Evolutionary conservation across 1,140 invertebrate species (phyloP).

Genomic region (Zaprionus ornatus): DNA sequence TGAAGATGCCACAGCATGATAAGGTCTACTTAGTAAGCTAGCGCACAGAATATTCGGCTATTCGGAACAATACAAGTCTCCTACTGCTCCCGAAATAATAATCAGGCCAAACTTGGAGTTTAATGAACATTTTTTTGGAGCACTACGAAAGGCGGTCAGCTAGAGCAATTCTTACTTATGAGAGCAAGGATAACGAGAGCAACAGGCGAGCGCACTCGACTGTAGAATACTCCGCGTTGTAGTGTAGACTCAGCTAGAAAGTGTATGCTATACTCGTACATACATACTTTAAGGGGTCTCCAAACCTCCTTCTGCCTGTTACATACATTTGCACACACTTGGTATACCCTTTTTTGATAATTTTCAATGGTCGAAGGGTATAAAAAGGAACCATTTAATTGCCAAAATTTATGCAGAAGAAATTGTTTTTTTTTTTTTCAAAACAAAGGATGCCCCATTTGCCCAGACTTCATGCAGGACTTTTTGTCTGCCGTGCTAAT

Average conservation of each 20-base stretch:
- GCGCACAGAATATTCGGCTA: no score
- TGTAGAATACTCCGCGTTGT: no score
- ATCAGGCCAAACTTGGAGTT: neutral
- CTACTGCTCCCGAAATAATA: neutral
- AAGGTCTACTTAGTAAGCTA: neutral
- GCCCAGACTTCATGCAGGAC: neutral
- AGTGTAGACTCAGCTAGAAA: no score
- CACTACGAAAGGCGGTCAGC: constrained; percentile 35
- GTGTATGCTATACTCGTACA: no score
- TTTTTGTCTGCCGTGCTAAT: constrained; percentile 49
- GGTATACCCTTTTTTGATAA: no score
- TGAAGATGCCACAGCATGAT: constrained; percentile 18
- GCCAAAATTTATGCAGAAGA: constrained; percentile 43
- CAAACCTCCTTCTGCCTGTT: no score
- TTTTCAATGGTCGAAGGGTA: no score
- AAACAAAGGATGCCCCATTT: constrained; percentile 26
- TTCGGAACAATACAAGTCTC: constrained; percentile 16
- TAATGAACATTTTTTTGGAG: constrained; percentile 21
- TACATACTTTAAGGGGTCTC: no score
- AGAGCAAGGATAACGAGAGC: neutral
- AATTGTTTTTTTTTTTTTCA: constrained; percentile 20
- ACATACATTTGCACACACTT: no score
- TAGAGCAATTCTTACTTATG: neutral
- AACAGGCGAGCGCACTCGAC: no score
- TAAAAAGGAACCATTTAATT: constrained; percentile 22